Evolutionary conservation across 2,797 vertebrate genomes (phyloP).

Genomic region (Eurystomus glaucurus): DNA sequence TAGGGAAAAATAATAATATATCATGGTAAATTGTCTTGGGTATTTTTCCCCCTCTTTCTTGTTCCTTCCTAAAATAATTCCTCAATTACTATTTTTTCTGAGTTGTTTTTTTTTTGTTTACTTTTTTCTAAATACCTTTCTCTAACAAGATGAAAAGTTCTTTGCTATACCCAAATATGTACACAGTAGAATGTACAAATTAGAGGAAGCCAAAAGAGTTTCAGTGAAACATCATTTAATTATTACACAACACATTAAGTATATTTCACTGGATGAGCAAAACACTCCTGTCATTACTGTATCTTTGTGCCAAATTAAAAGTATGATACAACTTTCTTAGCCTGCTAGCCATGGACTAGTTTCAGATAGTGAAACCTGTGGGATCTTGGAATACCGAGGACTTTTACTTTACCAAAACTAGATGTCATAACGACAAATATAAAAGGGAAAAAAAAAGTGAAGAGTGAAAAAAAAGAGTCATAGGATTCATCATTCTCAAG

Average conservation of each 20-base stretch:
- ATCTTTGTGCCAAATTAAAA: background rate
- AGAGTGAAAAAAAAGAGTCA: background rate
- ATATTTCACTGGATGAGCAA: background rate
- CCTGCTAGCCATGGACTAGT: background rate
- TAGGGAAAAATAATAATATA: background rate
- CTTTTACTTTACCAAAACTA: background rate
- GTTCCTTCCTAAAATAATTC: background rate
- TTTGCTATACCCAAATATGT: background rate
- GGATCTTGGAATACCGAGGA: background rate
- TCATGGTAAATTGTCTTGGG: background rate
- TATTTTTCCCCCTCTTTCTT: fast-evolving
- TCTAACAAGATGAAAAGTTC: background rate
- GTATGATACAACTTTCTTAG: background rate
- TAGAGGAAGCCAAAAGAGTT: background rate
- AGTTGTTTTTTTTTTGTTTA: background rate
- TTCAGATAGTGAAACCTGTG: background rate
- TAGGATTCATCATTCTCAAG: background rate
- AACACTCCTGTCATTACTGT: background rate
- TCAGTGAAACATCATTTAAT: background rate
- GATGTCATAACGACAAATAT: background rate
- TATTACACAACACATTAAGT: background rate
- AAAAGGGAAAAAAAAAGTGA: background rate
- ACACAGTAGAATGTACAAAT: background rate
- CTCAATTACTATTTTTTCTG: background rate
- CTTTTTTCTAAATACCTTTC: background rate